phyloP scores from a whole-genome alignment of 2,797 vertebrate species.

The Oreonectes daqikongensis region DNA sequence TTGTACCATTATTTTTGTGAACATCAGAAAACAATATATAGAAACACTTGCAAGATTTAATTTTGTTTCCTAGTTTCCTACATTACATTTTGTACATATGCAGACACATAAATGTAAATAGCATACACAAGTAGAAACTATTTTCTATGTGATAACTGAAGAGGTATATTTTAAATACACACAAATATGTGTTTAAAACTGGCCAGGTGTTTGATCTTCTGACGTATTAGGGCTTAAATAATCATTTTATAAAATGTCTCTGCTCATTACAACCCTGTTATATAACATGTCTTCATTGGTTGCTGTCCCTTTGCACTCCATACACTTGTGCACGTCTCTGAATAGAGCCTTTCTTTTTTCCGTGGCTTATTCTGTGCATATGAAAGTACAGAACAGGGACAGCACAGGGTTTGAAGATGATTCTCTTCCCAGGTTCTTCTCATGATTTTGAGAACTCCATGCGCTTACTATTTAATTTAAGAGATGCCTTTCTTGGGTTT shows the following conservation, averaged over 20 bases:
- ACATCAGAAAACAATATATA: neutral
- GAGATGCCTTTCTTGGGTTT: neutral
- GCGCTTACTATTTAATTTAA: neutral
- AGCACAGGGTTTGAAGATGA: neutral
- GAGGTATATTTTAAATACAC: neutral
- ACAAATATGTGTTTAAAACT: neutral
- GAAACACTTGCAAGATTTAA: neutral
- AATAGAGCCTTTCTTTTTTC: constrained; percentile 8
- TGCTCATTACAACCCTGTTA: neutral
- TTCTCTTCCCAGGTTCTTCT: neutral
- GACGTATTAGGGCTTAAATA: neutral
- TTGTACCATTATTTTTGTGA: neutral
- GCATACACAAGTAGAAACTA: no score
- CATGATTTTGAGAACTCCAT: neutral
- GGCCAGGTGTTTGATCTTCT: neutral
- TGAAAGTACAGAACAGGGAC: neutral
- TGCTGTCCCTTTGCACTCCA: neutral
- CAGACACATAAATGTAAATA: neutral
- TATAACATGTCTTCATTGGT: constrained; percentile 15
- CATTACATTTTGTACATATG: neutral
- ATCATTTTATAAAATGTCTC: neutral
- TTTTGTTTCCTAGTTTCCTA: neutral
- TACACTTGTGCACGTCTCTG: neutral
- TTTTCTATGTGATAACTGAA: neutral
- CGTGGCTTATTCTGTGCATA: neutral